These are phyloP conservation scores for Tetramorium alpestre DNA, from an alignment of 1,140 invertebrate species.

Conservation along the genomic window DNA sequence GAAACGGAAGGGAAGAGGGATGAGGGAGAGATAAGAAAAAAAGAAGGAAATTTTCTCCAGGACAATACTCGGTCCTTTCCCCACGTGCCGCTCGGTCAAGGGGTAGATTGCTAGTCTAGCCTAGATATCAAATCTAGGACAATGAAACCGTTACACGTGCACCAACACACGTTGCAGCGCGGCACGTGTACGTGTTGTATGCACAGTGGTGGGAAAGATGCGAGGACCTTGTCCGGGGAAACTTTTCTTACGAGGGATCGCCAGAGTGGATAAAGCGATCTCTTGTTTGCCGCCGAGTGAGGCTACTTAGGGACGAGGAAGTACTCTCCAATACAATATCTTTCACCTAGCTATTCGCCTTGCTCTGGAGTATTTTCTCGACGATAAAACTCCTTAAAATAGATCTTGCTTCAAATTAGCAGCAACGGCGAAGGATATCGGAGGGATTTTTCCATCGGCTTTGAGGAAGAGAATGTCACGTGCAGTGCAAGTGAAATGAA, in stretches of 20 bases:
- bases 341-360: not conserved
- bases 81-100: slow-evolving; percentile 60
- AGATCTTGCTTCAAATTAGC: not conserved
- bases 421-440: not conserved
- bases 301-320: slow-evolving; percentile 24
- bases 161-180: slow-evolving; percentile 74
- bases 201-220: slow-evolving; percentile 19
- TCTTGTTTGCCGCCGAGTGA: slow-evolving; percentile 47
- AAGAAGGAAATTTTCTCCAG: slow-evolving; percentile 13
- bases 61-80: slow-evolving; percentile 47
- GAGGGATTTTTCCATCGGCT: not conserved
- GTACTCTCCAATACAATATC: slow-evolving; percentile 9
- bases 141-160: slow-evolving; percentile 82
- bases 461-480: not conserved
- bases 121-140: slow-evolving; percentile 81
- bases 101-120: slow-evolving; percentile 75
- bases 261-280: slow-evolving; percentile 36
- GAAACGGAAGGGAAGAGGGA: too few species aligned
- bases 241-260: slow-evolving; percentile 34
- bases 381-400: not conserved
- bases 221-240: slow-evolving; percentile 58
- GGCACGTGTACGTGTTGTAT: slow-evolving; percentile 14
- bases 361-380: not conserved
- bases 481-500: not conserved
- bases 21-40: not conserved